phyloP scores from a whole-genome alignment of 2,113 vertebrate genomes.

The Perccottus glenii region DNA sequence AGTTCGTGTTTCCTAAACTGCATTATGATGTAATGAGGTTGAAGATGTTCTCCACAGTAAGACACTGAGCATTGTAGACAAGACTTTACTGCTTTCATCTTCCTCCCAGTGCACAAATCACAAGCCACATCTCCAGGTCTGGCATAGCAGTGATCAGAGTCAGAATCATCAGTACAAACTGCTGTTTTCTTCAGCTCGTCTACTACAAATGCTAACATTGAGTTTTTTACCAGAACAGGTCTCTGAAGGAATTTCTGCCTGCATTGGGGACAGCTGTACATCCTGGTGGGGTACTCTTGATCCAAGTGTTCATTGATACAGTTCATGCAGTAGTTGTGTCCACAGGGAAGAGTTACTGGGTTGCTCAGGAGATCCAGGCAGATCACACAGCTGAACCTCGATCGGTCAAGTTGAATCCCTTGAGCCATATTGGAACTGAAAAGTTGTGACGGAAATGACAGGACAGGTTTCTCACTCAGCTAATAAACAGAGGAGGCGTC shows the following conservation, averaged over 20 bases:
- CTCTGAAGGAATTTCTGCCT: conserved; percentile 46
- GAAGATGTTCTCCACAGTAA: conserved; percentile 18
- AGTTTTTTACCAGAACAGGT: conserved; percentile 17
- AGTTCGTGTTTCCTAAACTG: conserved; percentile 15
- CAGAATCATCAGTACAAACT: background rate
- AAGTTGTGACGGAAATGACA: background rate
- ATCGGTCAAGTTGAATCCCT: conserved; percentile 23
- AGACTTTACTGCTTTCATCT: conserved; percentile 14
- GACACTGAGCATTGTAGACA: conserved; percentile 14
- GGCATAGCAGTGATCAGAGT: conserved; percentile 3
- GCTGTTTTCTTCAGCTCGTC: conserved; percentile 18
- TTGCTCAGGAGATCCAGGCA: conserved; percentile 64
- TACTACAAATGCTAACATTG: conserved; percentile 22
- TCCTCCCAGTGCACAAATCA: background rate
- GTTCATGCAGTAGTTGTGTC: conserved; percentile 81
- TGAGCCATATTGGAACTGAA: conserved; percentile 14
- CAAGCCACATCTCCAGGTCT: background rate
- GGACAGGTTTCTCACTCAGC: background rate
- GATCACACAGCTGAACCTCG: conserved; percentile 57
- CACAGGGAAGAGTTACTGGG: conserved; percentile 79
- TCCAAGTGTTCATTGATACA: conserved; percentile 74
- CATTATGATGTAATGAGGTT: background rate
- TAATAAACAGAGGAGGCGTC: background rate
- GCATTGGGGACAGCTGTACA: conserved; percentile 71
- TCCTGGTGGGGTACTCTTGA: accelerated